Evolutionary conservation across 2,113 vertebrate genomes (phyloP).

Genomic region (Barnardius zonarius): DNA sequence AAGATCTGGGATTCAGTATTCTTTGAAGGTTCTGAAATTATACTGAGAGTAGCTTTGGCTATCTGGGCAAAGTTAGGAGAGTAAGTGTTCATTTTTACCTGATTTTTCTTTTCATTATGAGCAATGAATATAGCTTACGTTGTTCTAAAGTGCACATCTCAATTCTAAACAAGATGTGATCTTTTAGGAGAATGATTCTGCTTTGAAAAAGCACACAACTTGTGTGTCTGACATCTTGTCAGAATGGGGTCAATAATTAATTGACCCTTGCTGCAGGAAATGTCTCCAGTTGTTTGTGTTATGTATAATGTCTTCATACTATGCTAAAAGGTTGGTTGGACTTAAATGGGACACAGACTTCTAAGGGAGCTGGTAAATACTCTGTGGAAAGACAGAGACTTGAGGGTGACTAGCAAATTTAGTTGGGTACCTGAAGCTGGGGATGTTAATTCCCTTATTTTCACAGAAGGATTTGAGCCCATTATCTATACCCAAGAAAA

Average conservation of each 20-base stretch:
- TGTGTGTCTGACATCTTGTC: fast-evolving
- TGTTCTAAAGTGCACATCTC: neutral
- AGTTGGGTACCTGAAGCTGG: neutral
- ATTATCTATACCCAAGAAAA: neutral
- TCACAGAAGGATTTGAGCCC: neutral
- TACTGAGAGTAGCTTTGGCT: conserved; percentile 90
- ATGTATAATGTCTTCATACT: neutral
- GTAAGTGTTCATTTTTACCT: conserved; percentile 76
- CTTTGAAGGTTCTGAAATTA: conserved; percentile 96
- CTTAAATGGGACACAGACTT: neutral
- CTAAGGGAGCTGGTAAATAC: neutral
- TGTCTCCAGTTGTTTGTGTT: neutral
- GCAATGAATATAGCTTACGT: neutral
- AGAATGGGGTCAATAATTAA: neutral
- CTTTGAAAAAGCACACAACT: neutral
- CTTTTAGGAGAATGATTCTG: neutral
- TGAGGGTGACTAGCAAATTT: neutral
- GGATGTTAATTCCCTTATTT: neutral
- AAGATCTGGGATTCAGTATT: conserved; percentile 99
- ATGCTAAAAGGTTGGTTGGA: neutral
- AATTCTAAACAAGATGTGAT: neutral
- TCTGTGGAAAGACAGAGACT: neutral
- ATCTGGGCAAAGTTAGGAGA: conserved; percentile 96
- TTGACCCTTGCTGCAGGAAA: neutral
- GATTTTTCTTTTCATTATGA: neutral